phyloP scores from a whole-genome alignment of 2,888 invertebrate species.

The Apotomis turbidana region DNA sequence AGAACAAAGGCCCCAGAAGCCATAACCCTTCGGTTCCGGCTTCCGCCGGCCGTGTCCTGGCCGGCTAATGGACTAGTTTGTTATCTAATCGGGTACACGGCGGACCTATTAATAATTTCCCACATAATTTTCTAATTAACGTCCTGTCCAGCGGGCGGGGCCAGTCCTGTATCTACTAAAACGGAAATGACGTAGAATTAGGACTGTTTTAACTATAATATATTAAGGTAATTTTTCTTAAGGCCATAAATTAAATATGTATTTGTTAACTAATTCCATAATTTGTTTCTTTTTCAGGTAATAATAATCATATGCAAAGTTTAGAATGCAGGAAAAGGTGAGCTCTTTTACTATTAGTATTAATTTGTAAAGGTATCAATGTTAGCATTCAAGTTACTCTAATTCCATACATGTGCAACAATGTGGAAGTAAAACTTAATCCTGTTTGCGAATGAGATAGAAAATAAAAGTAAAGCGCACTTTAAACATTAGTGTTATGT shows the following conservation, averaged over 20 bases:
- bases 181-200: constrained; percentile 70
- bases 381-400: constrained; percentile 48
- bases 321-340: constrained; percentile 51
- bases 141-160: constrained; percentile 68
- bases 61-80: constrained; percentile 81
- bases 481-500: constrained; percentile 54
- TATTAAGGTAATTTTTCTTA: constrained; percentile 54
- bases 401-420: constrained; percentile 48
- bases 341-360: constrained; percentile 46
- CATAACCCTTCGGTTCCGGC: constrained; percentile 51
- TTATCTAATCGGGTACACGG: constrained; percentile 81
- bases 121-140: constrained; percentile 82
- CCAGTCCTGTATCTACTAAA: constrained; percentile 62
- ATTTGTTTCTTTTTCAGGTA: constrained; percentile 72
- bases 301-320: constrained; percentile 53
- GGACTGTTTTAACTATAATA: constrained; percentile 53
- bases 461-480: constrained; percentile 56
- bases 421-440: constrained; percentile 51
- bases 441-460: constrained; percentile 56
- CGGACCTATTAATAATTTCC: constrained; percentile 81
- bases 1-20: constrained; percentile 58
- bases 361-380: constrained; percentile 42
- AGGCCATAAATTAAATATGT: constrained; percentile 38
- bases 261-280: constrained; percentile 51
- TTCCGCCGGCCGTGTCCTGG: constrained; percentile 62